Evolutionary conservation across 1,140 invertebrate species (phyloP).

Genomic region (Drosophila lowei): DNA sequence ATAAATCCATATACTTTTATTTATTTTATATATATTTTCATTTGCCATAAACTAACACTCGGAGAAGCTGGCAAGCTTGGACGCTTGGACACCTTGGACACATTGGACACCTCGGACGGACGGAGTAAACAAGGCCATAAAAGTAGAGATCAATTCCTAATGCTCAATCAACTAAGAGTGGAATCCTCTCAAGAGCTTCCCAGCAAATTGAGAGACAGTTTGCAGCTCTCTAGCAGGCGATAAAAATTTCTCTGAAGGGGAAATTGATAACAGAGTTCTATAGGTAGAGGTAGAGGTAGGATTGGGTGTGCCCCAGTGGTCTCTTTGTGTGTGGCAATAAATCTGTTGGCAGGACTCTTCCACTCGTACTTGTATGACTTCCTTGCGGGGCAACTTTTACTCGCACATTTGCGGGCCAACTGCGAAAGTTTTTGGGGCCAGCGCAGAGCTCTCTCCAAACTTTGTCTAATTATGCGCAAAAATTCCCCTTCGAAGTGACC

Average conservation of each 20-base stretch:
- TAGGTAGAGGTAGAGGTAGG: neutral
- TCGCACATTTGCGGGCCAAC: slow-evolving; percentile 61
- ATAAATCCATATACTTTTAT: slow-evolving; percentile 51
- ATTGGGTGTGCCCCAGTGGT: neutral
- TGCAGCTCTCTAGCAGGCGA: slow-evolving; percentile 6
- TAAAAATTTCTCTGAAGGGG: slow-evolving; percentile 11
- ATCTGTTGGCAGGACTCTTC: slow-evolving; percentile 26
- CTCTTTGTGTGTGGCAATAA: slow-evolving; percentile 14
- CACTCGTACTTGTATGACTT: slow-evolving; percentile 25
- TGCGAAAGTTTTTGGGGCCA: slow-evolving; percentile 52
- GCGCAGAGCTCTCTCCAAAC: slow-evolving; percentile 43
- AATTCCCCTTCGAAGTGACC: slow-evolving; percentile 70
- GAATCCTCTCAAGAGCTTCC: slow-evolving; percentile 50
- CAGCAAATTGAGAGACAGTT: slow-evolving; percentile 61
- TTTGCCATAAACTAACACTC: slow-evolving; percentile 67
- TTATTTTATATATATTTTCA: slow-evolving; percentile 32
- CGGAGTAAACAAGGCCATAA: slow-evolving; percentile 69
- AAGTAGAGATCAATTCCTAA: slow-evolving; percentile 75
- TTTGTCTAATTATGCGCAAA: slow-evolving; percentile 80
- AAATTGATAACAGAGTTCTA: neutral
- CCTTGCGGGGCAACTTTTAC: slow-evolving; percentile 26
- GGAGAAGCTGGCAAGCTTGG: no score
- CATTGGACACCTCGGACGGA: slow-evolving; percentile 13
- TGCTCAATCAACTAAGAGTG: slow-evolving; percentile 73
- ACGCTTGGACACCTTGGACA: no score